phyloP scores from a whole-genome alignment of 1,140 invertebrate species.

The Aradophagus sp. region DNA sequence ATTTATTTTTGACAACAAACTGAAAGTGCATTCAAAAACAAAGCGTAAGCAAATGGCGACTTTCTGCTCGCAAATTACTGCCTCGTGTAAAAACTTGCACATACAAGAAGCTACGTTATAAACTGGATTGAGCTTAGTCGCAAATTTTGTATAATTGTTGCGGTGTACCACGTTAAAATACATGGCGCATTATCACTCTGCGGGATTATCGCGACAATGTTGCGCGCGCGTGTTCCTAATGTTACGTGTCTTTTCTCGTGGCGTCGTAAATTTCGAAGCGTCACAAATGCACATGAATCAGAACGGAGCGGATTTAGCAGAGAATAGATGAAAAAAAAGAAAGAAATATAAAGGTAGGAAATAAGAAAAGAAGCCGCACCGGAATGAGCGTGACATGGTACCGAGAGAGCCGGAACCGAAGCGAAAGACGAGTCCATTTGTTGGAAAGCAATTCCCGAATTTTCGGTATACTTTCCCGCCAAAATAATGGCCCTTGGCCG shows the following conservation, averaged over 20 bases:
- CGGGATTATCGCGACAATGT: slow-evolving; percentile 33
- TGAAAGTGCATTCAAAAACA: too few relatives aligned
- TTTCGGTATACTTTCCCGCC: slow-evolving; percentile 56
- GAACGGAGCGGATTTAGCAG: slow-evolving; percentile 27
- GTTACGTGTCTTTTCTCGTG: slow-evolving; percentile 32
- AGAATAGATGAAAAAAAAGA: too few relatives aligned
- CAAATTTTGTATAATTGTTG: slow-evolving; percentile 35
- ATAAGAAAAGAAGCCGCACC: slow-evolving; percentile 14
- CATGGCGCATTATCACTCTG: slow-evolving; percentile 10
- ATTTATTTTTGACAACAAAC: too few relatives aligned
- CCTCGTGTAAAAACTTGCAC: slow-evolving; percentile 13
- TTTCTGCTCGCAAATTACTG: slow-evolving; percentile 2
- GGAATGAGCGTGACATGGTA: slow-evolving; percentile 13
- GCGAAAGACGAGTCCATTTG: slow-evolving; percentile 49
- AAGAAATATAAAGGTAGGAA: too few relatives aligned
- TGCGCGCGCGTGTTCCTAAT: slow-evolving; percentile 4
- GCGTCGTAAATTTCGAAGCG: slow-evolving; percentile 51
- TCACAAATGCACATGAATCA: slow-evolving; percentile 48
- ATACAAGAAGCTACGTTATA: slow-evolving; percentile 1
- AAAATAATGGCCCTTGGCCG: slow-evolving; percentile 53
- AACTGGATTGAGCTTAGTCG: slow-evolving; percentile 21
- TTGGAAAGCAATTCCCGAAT: slow-evolving; percentile 60
- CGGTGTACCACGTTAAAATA: slow-evolving; percentile 8
- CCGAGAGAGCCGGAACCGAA: slow-evolving; percentile 13
- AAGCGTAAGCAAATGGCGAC: too few relatives aligned